phyloP scores from a whole-genome alignment of 2,113 vertebrate species.

The Chaenocephalus aceratus region DNA sequence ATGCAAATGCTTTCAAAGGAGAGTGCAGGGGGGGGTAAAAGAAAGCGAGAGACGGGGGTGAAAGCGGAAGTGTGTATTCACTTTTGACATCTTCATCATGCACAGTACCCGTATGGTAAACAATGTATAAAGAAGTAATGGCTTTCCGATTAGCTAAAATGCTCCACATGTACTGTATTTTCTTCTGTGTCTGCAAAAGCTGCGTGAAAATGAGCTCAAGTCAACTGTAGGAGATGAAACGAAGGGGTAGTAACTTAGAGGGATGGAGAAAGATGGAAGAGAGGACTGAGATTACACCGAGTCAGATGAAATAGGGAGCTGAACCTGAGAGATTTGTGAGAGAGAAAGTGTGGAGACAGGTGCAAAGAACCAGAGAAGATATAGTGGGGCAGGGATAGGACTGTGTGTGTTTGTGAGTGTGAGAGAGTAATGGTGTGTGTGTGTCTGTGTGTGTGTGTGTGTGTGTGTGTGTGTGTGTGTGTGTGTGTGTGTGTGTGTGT shows the following conservation, averaged over 20 bases:
- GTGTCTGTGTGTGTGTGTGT: neutral
- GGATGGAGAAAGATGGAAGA: neutral
- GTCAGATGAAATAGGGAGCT: conserved; percentile 4
- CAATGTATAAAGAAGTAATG: conserved; percentile 13
- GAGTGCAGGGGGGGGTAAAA: conserved; percentile 5
- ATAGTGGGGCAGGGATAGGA: conserved; percentile 1
- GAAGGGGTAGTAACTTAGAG: neutral
- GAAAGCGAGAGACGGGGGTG: neutral
- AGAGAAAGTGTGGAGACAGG: conserved; percentile 31
- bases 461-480: too few relatives aligned
- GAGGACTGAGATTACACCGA: neutral
- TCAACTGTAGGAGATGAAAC: conserved; percentile 20
- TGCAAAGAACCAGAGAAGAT: conserved; percentile 38
- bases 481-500: too few relatives aligned
- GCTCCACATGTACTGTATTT: neutral
- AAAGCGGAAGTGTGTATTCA: conserved; percentile 11
- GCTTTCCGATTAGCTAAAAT: conserved; percentile 16
- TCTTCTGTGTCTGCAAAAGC: neutral
- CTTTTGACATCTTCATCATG: conserved; percentile 22
- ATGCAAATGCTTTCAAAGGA: conserved; percentile 64
- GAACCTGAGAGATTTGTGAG: conserved; percentile 42
- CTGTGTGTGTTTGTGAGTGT: conserved; percentile 29
- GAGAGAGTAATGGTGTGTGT: conserved; percentile 13
- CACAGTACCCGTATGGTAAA: conserved; percentile 15
- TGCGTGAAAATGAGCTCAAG: conserved; percentile 19